Conservation (phyloP, 2,888 invertebrate species). For the Gymnosoma rotundatum region DNA sequence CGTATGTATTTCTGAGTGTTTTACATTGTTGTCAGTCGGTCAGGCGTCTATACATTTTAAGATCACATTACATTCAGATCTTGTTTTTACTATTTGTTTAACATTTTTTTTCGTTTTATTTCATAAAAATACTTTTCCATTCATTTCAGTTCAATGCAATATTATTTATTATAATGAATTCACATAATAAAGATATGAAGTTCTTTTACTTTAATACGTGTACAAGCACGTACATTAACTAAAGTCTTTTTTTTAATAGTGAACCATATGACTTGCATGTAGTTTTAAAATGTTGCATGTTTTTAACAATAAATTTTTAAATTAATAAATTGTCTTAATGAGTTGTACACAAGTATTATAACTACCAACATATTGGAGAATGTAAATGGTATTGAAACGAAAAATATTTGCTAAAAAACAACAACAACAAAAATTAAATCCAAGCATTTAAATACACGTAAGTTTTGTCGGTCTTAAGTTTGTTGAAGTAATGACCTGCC, state of each 20-base stretch:
- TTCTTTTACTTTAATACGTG: conserved; percentile 25
- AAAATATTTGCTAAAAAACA: not conserved
- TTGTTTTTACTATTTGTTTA: conserved; percentile 14
- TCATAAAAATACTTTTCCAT: conserved; percentile 31
- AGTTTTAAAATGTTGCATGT: conserved; percentile 67
- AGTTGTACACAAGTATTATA: conserved; percentile 61
- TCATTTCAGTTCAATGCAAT: conserved; percentile 51
- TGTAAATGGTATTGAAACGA: conserved; percentile 44
- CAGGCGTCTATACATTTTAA: conserved; percentile 15
- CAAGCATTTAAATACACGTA: not conserved
- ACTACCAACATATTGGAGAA: conserved; percentile 23
- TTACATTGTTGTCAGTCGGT: conserved; percentile 18
- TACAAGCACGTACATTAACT: conserved; percentile 18
- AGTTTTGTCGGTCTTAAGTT: conserved; percentile 1
- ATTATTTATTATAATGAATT: conserved; percentile 68
- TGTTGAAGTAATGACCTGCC: conserved; percentile 13
- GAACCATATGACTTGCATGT: conserved; percentile 2
- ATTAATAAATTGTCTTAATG: conserved; percentile 71
- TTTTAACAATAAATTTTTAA: conserved; percentile 69
- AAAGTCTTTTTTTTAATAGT: not conserved
- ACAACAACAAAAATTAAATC: not conserved
- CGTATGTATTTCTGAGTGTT: too few relatives aligned
- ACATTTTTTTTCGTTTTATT: not conserved
- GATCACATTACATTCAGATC: conserved; percentile 37
- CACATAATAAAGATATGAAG: conserved; percentile 63